These are phyloP conservation scores for Autographa gamma DNA, from an alignment of 2,888 invertebrate species.

Conservation along the genomic window DNA sequence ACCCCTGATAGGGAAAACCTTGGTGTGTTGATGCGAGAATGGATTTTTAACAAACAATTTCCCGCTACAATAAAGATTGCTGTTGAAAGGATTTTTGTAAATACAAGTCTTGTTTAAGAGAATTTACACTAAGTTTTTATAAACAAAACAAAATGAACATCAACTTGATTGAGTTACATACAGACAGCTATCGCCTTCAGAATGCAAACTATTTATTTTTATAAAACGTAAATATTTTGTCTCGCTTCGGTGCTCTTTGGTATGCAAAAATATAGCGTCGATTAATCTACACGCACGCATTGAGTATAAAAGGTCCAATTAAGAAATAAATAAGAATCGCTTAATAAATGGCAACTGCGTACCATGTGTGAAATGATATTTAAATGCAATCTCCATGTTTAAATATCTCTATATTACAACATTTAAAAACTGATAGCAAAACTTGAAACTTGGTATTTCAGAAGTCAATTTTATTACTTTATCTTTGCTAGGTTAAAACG, in stretches of 20 bases:
- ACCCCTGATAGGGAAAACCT: constrained; percentile 57
- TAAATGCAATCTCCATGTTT: constrained; percentile 26
- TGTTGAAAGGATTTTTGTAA: constrained; percentile 46
- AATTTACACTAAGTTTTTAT: constrained; percentile 26
- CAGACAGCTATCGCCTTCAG: constrained; percentile 10
- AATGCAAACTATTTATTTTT: constrained; percentile 48
- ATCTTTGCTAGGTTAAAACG: too few relatives aligned
- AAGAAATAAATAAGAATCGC: constrained; percentile 67
- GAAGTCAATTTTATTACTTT: too few relatives aligned
- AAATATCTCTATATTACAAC: neutral
- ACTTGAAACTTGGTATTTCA: too few relatives aligned
- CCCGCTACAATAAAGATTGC: constrained; percentile 44
- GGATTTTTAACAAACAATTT: constrained; percentile 58
- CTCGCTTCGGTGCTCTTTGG: constrained; percentile 64
- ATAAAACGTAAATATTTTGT: constrained; percentile 56
- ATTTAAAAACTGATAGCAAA: too few relatives aligned
- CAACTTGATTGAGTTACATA: neutral
- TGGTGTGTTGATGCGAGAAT: constrained; percentile 61
- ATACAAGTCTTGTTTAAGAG: constrained; percentile 41
- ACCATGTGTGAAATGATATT: constrained; percentile 44
- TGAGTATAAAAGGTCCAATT: constrained; percentile 69
- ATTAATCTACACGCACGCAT: constrained; percentile 73
- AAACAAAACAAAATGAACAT: constrained; percentile 22
- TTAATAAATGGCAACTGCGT: constrained; percentile 55
- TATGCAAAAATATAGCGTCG: constrained; percentile 65